Percentiles rank a stretch among this genome's conserved stretches.
These are phyloP conservation scores for Petaurus breviceps DNA, from an alignment of 2,113 vertebrate genomes.

Conservation along the genomic window DNA sequence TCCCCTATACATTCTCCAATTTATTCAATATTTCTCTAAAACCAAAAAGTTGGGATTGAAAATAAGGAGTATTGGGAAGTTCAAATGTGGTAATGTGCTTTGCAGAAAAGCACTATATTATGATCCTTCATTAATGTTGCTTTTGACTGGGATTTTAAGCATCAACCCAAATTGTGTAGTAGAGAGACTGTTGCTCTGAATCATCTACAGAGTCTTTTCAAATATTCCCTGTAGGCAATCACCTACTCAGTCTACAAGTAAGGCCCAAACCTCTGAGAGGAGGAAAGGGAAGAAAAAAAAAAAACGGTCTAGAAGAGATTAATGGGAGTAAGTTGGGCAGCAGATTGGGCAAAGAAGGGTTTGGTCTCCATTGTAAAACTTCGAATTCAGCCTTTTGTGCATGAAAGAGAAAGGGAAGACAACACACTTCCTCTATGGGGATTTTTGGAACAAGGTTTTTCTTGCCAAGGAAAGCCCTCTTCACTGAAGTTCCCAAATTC, in stretches of 20 bases:
- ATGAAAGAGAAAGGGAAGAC: neutral
- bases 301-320: neutral
- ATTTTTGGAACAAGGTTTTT: neutral
- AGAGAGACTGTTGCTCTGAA: neutral
- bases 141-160: neutral
- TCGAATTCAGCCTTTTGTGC: neutral
- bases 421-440: neutral
- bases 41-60: neutral
- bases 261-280: neutral
- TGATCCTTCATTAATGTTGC: neutral
- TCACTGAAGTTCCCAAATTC: neutral
- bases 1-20: neutral
- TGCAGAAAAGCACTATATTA: neutral
- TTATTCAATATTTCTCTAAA: neutral
- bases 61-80: neutral
- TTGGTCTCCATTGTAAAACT: neutral
- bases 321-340: neutral
- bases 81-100: neutral
- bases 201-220: neutral
- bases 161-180: neutral
- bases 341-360: neutral
- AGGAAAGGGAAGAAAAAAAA: neutral
- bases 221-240: neutral
- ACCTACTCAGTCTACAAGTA: neutral
- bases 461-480: neutral